phyloP scores from a whole-genome alignment of 2,888 invertebrate species.

The Actias luna region DNA sequence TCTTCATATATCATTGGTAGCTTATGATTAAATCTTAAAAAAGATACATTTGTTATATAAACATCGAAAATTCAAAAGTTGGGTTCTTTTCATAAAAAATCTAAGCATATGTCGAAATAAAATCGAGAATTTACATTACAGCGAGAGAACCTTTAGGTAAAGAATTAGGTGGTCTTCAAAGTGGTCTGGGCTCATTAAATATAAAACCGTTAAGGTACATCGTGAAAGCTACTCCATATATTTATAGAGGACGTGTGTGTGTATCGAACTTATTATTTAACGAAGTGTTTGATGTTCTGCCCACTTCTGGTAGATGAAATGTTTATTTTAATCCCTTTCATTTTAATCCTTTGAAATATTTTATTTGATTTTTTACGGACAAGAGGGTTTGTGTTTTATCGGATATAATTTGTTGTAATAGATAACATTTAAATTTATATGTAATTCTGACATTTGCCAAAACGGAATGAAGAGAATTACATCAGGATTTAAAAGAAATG shows the following conservation, averaged over 20 bases:
- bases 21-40: too few relatives aligned
- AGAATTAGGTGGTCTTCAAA: background rate
- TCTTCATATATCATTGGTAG: too few relatives aligned
- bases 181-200: slow-evolving; percentile 39
- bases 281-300: background rate
- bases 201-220: slow-evolving; percentile 31
- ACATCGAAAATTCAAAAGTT: too few relatives aligned
- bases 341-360: background rate
- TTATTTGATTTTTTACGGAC: background rate
- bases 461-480: too few relatives aligned
- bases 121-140: background rate
- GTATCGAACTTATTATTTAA: slow-evolving; percentile 6
- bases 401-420: too few relatives aligned
- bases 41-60: too few relatives aligned
- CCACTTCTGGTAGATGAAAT: background rate
- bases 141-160: background rate
- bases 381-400: background rate
- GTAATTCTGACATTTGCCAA: too few relatives aligned
- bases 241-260: slow-evolving; percentile 39
- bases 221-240: slow-evolving; percentile 32
- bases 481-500: too few relatives aligned
- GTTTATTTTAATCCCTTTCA: background rate
- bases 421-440: too few relatives aligned
- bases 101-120: background rate
- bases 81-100: background rate